phyloP scores from a whole-genome alignment of 2,797 vertebrate species.

The Epinephelus malabaricus region DNA sequence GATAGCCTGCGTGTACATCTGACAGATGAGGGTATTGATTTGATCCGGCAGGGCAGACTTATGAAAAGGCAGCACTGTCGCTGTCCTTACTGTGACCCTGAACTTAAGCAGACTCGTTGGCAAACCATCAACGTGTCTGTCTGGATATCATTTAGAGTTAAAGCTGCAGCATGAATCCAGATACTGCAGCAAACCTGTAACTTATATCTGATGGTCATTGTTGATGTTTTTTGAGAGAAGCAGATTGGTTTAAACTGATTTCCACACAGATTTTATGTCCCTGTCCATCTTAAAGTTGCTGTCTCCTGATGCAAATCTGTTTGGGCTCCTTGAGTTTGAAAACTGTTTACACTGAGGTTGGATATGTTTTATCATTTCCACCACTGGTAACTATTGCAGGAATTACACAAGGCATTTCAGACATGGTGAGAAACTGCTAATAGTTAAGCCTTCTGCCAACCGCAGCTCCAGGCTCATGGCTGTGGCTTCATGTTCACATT shows the following conservation, averaged over 20 bases:
- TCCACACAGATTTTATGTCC: not conserved
- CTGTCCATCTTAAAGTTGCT: not conserved
- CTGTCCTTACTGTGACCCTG: slow-evolving; percentile 64
- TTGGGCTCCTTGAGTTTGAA: not conserved
- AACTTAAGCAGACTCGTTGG: slow-evolving; percentile 52
- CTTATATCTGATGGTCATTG: not conserved
- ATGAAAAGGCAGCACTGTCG: slow-evolving; percentile 48
- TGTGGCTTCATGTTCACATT: no score
- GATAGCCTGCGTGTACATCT: slow-evolving; percentile 32
- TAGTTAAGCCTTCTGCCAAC: no score
- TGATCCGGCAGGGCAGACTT: slow-evolving; percentile 46
- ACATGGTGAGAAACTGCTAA: no score
- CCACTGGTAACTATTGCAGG: not conserved
- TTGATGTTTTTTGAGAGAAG: not conserved
- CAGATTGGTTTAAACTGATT: slow-evolving; percentile 6
- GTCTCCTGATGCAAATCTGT: not conserved
- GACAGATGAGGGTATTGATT: slow-evolving; percentile 70
- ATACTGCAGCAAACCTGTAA: slow-evolving; percentile 10
- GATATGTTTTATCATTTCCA: not conserved
- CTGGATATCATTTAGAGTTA: slow-evolving; percentile 8
- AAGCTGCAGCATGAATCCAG: slow-evolving; percentile 1
- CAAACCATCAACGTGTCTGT: slow-evolving; percentile 32
- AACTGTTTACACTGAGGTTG: not conserved
- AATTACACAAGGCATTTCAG: not conserved
- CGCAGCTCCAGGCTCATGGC: no score